Base-by-base conservation (phyloP, 2,113 vertebrate species). In the cat (Felis catus) region DNA sequence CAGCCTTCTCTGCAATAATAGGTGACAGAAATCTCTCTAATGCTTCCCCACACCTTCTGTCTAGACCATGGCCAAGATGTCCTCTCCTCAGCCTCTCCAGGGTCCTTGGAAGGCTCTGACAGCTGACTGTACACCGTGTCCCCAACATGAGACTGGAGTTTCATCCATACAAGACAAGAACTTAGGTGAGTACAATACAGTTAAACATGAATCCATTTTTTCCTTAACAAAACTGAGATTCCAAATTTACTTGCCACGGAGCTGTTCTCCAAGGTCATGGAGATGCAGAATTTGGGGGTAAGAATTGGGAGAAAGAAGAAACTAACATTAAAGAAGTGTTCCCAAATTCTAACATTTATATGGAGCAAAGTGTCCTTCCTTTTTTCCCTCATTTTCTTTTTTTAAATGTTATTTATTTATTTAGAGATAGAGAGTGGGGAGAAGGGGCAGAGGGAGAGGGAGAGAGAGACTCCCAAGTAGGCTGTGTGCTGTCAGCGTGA, bases 81-180 rank as follows among this genome's bases (percentile, higher is more conserved):
- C 31, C 16, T 29, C 55, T 68, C 29, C 3, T 92, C 33, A 71
- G 15, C 36, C 12, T 97, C 33, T n/a, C 12, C 39, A 79, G 8
- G 12, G n/a, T 3, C 74, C 76, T 68, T 29, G 36, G 45, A 53
- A 27, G 5, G 2, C 21, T 76, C 41, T 31, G 25, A 29, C 7
- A 41, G 1, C 14, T n/a, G 74, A 19, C 9, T 25, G 3, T 36
- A 15, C 0, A 1, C 3, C 0, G 1, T 4, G 7, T 11, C 7
- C 18, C 51, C 39, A 45, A 45, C 12, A 1, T 5, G 2, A 36
- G 70, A 3, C 18, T 76, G 6, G 4, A 63, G 7, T 68, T 15
- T 16, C 53, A 88, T n/a, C 9, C 33, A 53, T 41, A 86, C 1
- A 18, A 58, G 33, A 31, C 4, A 80, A 16, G 16, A 74, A 66